Conservation (phyloP, 2,113 vertebrate species). For the Gnathonemus longibarbis region DNA sequence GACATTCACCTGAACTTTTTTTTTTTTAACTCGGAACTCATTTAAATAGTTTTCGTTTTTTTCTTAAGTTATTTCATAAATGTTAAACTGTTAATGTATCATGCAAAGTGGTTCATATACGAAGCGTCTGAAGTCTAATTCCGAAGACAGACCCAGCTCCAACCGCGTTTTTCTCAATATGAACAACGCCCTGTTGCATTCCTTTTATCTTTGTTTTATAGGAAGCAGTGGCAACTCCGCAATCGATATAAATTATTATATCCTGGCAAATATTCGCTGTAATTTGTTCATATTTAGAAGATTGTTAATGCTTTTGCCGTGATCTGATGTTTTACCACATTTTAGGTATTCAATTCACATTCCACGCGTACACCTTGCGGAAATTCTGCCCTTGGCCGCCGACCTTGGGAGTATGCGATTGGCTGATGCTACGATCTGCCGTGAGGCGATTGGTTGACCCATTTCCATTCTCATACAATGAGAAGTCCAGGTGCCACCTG, state of each 20-base stretch:
- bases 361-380: not conserved
- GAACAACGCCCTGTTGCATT: not conserved
- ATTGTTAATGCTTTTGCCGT: not conserved
- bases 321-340: not conserved
- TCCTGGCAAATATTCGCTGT: not conserved
- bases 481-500: constrained; percentile 12
- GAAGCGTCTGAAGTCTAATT: not conserved
- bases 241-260: not conserved
- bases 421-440: not conserved
- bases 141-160: not conserved
- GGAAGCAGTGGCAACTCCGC: not conserved
- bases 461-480: constrained; percentile 5
- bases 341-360: not conserved
- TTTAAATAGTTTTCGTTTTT: not conserved
- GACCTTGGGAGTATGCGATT: constrained; percentile 7
- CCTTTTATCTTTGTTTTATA: not conserved
- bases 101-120: not conserved
- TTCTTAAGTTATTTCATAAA: not conserved
- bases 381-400: not conserved
- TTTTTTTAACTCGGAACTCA: not conserved
- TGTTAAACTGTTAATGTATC: not conserved
- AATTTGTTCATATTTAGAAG: not conserved
- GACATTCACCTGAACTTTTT: not conserved
- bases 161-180: not conserved
- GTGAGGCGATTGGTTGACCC: constrained; percentile 20